A percentile compares a stretch with the other conserved stretches of the same genome.
These are phyloP conservation scores for Mionectes olivaceus DNA, from an alignment of 2,797 vertebrate genomes.

Conservation along the genomic window DNA sequence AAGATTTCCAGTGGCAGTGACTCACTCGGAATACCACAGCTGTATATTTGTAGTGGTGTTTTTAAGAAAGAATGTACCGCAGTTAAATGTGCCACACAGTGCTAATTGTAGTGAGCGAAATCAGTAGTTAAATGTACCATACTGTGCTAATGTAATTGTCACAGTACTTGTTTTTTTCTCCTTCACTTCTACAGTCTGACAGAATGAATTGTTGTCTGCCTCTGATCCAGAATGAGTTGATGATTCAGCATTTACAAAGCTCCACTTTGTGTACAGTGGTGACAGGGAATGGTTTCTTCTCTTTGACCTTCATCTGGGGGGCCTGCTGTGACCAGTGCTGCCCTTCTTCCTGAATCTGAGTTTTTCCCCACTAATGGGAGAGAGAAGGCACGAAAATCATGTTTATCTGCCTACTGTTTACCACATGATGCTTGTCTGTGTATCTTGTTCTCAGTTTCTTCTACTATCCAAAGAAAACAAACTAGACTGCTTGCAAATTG, in stretches of 20 bases:
- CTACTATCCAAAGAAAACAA: neutral
- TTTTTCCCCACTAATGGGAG: neutral
- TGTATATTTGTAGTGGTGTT: neutral
- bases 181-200: neutral
- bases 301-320: neutral
- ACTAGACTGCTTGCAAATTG: neutral
- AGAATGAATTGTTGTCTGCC: neutral
- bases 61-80: neutral
- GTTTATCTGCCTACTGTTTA: neutral
- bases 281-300: neutral
- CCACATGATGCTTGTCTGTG: neutral
- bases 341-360: neutral
- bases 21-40: neutral
- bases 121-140: neutral
- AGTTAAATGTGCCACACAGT: neutral
- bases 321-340: neutral
- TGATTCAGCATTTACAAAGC: neutral
- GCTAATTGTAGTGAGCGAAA: neutral
- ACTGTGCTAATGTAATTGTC: neutral
- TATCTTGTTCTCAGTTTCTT: neutral
- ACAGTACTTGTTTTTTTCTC: neutral
- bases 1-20: neutral
- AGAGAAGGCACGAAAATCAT: neutral
- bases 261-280: neutral
- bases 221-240: neutral